These are phyloP conservation scores for Oscheius sp. DNA, from an alignment of 1,140 invertebrate species.

Conservation along the genomic window DNA sequence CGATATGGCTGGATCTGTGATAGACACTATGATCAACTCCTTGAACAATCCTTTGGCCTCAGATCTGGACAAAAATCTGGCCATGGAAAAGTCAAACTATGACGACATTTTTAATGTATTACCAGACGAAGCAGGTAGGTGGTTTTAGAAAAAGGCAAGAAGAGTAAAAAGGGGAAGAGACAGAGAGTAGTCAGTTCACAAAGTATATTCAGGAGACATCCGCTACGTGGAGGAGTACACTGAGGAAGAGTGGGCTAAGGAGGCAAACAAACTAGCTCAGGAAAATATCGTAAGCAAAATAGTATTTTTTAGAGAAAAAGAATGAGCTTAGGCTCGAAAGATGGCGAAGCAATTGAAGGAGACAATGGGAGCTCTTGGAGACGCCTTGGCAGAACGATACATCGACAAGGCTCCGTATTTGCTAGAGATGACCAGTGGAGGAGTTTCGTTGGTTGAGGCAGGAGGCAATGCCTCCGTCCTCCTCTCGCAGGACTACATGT, in stretches of 20 bases:
- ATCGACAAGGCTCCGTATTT: background rate
- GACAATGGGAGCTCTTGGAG: slow-evolving; percentile 22
- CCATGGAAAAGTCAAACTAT: slow-evolving; percentile 27
- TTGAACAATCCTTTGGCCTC: slow-evolving; percentile 27
- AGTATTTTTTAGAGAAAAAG: background rate
- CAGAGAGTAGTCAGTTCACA: too few species aligned
- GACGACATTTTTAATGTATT: slow-evolving; percentile 26
- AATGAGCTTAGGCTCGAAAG: slow-evolving; percentile 8
- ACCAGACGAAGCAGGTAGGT: slow-evolving; percentile 14
- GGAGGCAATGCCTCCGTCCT: background rate
- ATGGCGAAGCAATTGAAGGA: slow-evolving; percentile 22
- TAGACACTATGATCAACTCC: background rate
- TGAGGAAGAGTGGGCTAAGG: slow-evolving; percentile 27
- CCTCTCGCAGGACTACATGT: slow-evolving; percentile 10
- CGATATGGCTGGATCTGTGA: slow-evolving; percentile 12
- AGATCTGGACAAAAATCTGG: slow-evolving; percentile 24
- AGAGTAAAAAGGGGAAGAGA: too few species aligned
- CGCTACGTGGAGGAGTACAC: slow-evolving; percentile 37
- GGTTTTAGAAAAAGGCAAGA: background rate
- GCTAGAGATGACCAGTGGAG: background rate
- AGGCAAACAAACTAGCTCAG: slow-evolving; percentile 26
- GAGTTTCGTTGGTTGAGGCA: background rate
- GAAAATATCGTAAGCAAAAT: slow-evolving; percentile 17
- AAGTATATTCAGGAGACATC: slow-evolving; percentile 29
- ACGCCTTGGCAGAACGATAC: slow-evolving; percentile 11